Evolutionary conservation across 1,140 invertebrate species (phyloP).

Genomic region (Metopolophium dirhodum): DNA sequence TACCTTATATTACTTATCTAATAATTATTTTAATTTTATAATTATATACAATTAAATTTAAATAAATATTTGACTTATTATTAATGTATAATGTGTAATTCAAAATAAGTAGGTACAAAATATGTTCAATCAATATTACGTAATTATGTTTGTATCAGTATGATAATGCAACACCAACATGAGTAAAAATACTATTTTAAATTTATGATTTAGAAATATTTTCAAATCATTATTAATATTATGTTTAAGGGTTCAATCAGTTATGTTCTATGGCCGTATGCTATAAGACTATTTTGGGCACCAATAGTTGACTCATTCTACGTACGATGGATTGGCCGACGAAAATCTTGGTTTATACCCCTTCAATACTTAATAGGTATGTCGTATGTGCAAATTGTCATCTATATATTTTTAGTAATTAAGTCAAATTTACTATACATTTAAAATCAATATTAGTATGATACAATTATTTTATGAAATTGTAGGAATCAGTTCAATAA

Average conservation of each 20-base stretch:
- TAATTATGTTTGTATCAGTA: not conserved
- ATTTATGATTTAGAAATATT: not conserved
- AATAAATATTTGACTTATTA: not conserved
- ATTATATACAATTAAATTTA: not conserved
- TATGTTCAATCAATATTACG: not conserved
- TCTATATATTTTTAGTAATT: not conserved
- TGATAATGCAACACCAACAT: not conserved
- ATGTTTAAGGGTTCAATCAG: conserved; percentile 91
- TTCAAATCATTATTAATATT: not conserved
- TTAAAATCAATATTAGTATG: not conserved
- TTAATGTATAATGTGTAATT: not conserved
- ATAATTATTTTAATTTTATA: not conserved
- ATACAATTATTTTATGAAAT: too few species aligned
- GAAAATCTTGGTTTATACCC: conserved; percentile 97
- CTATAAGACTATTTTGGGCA: conserved; percentile 96
- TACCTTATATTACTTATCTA: not conserved
- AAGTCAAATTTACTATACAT: not conserved
- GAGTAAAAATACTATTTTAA: not conserved
- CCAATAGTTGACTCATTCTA: conserved; percentile 95
- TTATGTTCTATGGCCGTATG: conserved; percentile 97
- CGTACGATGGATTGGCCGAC: conserved; percentile 79
- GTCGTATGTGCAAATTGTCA: conserved; percentile 59
- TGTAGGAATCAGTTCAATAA: too few species aligned
- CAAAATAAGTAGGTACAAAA: not conserved
- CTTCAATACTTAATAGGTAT: conserved; percentile 84